These are phyloP conservation scores for Temnothorax curvispinosus DNA, from an alignment of 1,140 invertebrate species.

Conservation along the genomic window DNA sequence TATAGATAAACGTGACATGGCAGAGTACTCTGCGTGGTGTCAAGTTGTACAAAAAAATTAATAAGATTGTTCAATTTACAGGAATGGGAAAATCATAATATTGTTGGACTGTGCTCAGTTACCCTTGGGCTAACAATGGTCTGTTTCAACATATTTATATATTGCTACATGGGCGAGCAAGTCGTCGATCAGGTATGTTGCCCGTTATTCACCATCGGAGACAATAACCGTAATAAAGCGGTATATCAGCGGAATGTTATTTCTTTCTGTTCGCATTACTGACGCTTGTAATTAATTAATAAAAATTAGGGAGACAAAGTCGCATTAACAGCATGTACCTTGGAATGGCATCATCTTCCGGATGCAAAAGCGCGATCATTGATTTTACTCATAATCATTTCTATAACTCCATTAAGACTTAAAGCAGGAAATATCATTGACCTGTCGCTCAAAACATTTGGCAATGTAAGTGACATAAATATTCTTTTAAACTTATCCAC, in stretches of 20 bases:
- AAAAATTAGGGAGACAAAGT: conserved; percentile 63
- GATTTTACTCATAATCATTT: conserved; percentile 69
- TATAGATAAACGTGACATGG: no score
- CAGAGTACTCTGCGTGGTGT: no score
- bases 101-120: conserved; percentile 40
- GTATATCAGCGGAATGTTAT: not conserved
- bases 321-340: conserved; percentile 57
- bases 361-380: conserved; percentile 56
- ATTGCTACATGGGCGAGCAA: conserved; percentile 39
- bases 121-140: not conserved
- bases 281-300: not conserved
- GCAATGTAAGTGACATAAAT: conserved; percentile 54
- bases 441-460: conserved; percentile 68
- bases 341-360: conserved; percentile 70
- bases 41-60: not conserved
- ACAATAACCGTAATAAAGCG: not conserved
- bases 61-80: conserved; percentile 23
- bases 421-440: conserved; percentile 69
- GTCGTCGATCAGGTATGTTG: conserved; percentile 18
- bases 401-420: conserved; percentile 61
- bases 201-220: not conserved
- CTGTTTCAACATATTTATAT: conserved; percentile 18
- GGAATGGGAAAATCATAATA: conserved; percentile 66
- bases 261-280: not conserved
- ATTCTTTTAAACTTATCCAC: not conserved